These are phyloP conservation scores for Gallinago jamesoni DNA, from an alignment of 2,113 vertebrate species.

Conservation along the genomic window DNA sequence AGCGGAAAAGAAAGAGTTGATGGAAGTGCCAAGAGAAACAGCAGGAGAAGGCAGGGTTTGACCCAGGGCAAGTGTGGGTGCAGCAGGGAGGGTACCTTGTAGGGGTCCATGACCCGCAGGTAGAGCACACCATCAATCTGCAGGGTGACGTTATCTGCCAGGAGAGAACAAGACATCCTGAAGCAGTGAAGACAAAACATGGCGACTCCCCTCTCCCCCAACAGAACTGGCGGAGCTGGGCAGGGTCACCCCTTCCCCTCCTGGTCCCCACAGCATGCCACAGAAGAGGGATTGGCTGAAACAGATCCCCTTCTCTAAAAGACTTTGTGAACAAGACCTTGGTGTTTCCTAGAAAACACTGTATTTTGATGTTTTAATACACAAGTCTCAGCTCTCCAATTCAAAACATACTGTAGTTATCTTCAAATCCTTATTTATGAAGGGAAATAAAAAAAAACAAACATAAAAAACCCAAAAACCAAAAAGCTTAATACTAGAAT, in stretches of 20 bases:
- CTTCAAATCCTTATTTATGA: no score
- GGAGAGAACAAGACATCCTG: not conserved
- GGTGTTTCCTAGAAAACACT: rapidly evolving
- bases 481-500: not conserved
- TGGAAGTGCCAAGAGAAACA: not conserved
- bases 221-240: not conserved
- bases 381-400: not conserved
- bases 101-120: conserved; percentile 91
- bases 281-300: not conserved
- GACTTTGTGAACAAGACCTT: not conserved
- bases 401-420: not conserved
- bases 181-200: not conserved
- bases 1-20: not conserved
- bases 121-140: conserved; percentile 98
- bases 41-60: not conserved
- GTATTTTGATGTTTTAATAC: not conserved
- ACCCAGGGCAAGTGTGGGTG: rapidly evolving
- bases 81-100: conserved; percentile 81
- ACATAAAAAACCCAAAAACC: rapidly evolving
- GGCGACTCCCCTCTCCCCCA: rapidly evolving
- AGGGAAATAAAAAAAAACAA: not conserved
- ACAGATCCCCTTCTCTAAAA: not conserved
- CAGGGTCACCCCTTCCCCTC: not conserved
- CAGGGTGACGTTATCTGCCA: conserved; percentile 92
- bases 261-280: not conserved